phyloP scores from a whole-genome alignment of 1,140 invertebrate species.

The Lepidostoma basale region DNA sequence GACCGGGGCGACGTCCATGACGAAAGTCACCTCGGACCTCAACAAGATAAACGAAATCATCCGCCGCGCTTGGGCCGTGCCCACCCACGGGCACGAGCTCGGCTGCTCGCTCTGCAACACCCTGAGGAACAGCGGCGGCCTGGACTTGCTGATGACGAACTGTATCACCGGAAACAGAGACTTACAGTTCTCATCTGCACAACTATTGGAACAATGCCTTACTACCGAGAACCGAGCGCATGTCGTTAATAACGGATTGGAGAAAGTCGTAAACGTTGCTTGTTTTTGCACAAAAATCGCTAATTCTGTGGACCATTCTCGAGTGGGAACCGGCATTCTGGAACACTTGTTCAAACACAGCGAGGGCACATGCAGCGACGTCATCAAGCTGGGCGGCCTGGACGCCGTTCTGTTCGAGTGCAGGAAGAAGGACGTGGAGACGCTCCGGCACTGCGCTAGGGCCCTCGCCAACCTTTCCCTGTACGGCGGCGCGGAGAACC shows the following conservation, averaged over 20 bases:
- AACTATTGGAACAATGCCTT: constrained; percentile 91
- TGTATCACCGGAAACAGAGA: constrained; percentile 69
- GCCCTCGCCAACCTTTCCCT: constrained; percentile 95
- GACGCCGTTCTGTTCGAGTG: constrained; percentile 95
- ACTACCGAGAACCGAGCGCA: constrained; percentile 94
- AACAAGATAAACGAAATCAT: constrained; percentile 83
- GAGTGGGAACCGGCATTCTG: constrained; percentile 92
- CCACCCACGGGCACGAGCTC: constrained; percentile 87
- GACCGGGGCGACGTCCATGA: constrained; percentile 59
- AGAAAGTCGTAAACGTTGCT: constrained; percentile 89
- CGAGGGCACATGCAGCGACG: constrained; percentile 91
- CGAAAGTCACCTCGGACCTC: constrained; percentile 67
- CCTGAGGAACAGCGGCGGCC: constrained; percentile 83
- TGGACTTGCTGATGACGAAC: constrained; percentile 87
- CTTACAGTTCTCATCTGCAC: constrained; percentile 79
- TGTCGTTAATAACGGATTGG: constrained; percentile 91
- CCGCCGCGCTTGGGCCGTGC: constrained; percentile 89
- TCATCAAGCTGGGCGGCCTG: constrained; percentile 83
- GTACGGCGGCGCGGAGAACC: constrained; percentile 96
- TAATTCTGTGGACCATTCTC: constrained; percentile 81
- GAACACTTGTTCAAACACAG: constrained; percentile 98
- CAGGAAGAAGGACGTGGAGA: constrained; percentile 90
- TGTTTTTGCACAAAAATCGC: constrained; percentile 81
- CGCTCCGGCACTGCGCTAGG: constrained; percentile 91
- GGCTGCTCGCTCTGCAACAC: constrained; percentile 88